phyloP scores from a whole-genome alignment of 2,113 vertebrate species.

The Myotis brandtii region DNA sequence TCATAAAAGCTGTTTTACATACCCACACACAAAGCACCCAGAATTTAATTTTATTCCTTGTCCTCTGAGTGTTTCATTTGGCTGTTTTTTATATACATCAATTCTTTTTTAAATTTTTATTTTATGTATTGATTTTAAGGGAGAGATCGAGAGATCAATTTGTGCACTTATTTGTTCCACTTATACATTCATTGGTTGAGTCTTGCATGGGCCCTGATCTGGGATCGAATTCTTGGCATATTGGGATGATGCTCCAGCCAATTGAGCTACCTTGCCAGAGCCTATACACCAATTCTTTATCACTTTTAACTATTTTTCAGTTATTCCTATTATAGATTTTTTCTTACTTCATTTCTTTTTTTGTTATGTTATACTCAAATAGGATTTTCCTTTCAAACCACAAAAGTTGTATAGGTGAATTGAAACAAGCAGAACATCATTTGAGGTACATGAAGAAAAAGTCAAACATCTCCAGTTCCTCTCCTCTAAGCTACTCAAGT shows the following conservation, averaged over 20 bases:
- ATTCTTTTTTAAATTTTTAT: too few species aligned
- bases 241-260: neutral
- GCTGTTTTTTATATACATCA: neutral
- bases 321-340: neutral
- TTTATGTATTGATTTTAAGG: too few species aligned
- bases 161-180: too few species aligned
- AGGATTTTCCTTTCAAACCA: conserved; percentile 40
- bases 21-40: neutral
- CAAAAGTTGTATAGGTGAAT: neutral
- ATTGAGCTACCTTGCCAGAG: neutral
- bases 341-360: neutral
- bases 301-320: conserved; percentile 25
- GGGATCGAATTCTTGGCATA: neutral
- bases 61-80: conserved; percentile 51
- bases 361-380: neutral
- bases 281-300: neutral
- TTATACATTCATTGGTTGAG: neutral
- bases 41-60: conserved; percentile 47
- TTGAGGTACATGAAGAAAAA: neutral
- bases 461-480: neutral
- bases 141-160: neutral
- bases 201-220: neutral
- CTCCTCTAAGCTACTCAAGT: neutral
- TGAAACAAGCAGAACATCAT: neutral
- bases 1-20: conserved; percentile 12